Conservation (phyloP, 2,888 invertebrate genomes). For the Drosophila nigricruria region DNA sequence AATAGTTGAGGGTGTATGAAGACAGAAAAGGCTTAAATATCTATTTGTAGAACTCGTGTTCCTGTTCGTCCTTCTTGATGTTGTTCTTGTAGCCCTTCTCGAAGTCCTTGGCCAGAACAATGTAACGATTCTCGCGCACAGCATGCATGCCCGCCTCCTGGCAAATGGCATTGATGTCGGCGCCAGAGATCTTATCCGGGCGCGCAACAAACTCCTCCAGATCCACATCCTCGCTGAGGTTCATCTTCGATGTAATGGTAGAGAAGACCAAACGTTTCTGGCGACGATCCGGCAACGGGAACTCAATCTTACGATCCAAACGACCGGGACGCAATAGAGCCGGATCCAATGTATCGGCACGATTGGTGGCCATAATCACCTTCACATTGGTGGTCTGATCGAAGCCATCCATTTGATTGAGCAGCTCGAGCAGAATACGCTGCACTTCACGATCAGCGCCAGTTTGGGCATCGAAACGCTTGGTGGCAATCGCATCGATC, state of each 20-base stretch:
- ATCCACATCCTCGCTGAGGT: slow-evolving; percentile 99
- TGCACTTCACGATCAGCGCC: slow-evolving; percentile 99
- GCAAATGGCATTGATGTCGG: slow-evolving; percentile 99
- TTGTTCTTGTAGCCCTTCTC: slow-evolving; percentile 99
- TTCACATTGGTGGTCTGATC: slow-evolving; percentile 99
- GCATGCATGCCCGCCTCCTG: slow-evolving; percentile 99
- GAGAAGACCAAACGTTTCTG: slow-evolving; percentile 99
- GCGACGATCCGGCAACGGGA: slow-evolving; percentile 95
- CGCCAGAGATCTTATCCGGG: slow-evolving; percentile 99
- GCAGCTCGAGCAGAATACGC: slow-evolving; percentile 96
- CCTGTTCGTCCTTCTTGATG: slow-evolving; percentile 98
- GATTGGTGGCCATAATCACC: slow-evolving; percentile 98
- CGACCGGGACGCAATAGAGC: slow-evolving; percentile 90
- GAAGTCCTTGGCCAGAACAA: slow-evolving; percentile 99
- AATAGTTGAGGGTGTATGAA: slow-evolving; percentile 20
- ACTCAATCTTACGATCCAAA: slow-evolving; percentile 99
- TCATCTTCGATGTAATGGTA: slow-evolving; percentile 98
- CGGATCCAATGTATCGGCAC: slow-evolving; percentile 99
- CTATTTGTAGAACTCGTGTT: slow-evolving; percentile 99
- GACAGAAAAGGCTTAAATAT: slow-evolving; percentile 3
- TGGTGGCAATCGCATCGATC: slow-evolving; percentile 99
- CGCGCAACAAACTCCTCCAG: slow-evolving; percentile 99
- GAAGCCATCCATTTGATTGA: slow-evolving; percentile 99
- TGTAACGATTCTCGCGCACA: slow-evolving; percentile 98
- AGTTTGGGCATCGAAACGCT: slow-evolving; percentile 99